Evolutionary conservation across 2,888 invertebrate species (phyloP).

Genomic region (Limulus polyphemus): DNA sequence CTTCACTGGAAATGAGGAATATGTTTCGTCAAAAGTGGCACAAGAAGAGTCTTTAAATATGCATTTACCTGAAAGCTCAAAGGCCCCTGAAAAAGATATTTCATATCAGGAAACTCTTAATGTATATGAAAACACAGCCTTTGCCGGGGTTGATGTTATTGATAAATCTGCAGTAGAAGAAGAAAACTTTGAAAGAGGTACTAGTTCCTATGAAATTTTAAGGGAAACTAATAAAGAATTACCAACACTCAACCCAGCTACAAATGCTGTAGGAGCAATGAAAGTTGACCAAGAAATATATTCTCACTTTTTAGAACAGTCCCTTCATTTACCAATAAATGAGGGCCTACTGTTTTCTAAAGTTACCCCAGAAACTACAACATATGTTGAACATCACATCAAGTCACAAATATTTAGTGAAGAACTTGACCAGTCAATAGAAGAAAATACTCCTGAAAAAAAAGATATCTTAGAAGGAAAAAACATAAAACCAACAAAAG

Average conservation of each 20-base stretch:
- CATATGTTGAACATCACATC: conserved; percentile 15
- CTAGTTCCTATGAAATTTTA: conserved; percentile 18
- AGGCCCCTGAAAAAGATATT: no score
- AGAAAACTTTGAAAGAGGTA: not conserved
- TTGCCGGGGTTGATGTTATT: conserved; percentile 17
- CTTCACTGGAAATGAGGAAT: no score
- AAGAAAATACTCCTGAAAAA: conserved; percentile 23
- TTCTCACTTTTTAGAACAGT: not conserved
- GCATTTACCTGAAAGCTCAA: no score
- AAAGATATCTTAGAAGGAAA: conserved; percentile 19
- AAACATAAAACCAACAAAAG: conserved; percentile 12
- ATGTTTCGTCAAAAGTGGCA: no score
- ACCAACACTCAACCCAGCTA: no score
- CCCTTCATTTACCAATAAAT: not conserved
- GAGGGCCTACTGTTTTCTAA: not conserved
- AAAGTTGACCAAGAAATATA: no score
- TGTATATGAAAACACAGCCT: conserved; percentile 19
- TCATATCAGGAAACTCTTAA: no score
- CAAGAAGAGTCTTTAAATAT: no score
- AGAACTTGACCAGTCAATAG: conserved; percentile 22
- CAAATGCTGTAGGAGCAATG: no score
- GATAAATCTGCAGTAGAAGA: conserved; percentile 4
- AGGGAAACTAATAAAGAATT: not conserved
- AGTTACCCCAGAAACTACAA: conserved; percentile 5
- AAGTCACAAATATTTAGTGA: conserved; percentile 24